Conservation (phyloP, 2,888 invertebrate species). For the Anthophora plumipes region DNA sequence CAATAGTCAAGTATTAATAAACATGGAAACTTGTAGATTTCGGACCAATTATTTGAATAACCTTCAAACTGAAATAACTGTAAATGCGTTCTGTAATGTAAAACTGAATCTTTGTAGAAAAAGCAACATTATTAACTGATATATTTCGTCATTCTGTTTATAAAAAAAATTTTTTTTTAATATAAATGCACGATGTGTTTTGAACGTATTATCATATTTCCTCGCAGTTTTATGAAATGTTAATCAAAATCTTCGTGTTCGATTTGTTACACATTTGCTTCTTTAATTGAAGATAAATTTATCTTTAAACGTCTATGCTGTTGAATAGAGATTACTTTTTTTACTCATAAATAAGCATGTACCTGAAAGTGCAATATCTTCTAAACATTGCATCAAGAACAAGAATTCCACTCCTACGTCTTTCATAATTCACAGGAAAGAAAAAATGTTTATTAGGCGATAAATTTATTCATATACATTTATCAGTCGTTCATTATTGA, state of each 20-base stretch:
- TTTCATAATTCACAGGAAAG: conserved; percentile 40
- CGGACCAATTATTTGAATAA: neutral
- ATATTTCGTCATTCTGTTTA: neutral
- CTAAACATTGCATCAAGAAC: conserved; percentile 71
- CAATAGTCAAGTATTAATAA: neutral
- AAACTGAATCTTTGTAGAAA: neutral
- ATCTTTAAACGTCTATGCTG: neutral
- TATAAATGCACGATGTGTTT: neutral
- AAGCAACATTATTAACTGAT: neutral
- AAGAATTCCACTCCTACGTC: conserved; percentile 57
- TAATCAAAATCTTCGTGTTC: neutral
- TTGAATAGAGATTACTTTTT: conserved; percentile 11
- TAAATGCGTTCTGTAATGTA: no score
- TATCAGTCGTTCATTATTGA: conserved; percentile 21
- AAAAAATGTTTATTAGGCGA: conserved; percentile 52
- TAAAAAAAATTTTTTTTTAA: neutral
- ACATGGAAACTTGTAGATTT: neutral
- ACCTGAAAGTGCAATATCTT: conserved; percentile 65
- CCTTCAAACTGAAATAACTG: neutral
- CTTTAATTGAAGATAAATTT: neutral
- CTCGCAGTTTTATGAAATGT: neutral
- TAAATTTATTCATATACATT: conserved; percentile 41
- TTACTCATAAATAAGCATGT: conserved; percentile 31
- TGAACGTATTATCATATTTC: neutral
- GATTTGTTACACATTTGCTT: neutral